Evolutionary conservation across 1,140 invertebrate genomes (phyloP).

Genomic region (Pachypeltis micranthus): DNA sequence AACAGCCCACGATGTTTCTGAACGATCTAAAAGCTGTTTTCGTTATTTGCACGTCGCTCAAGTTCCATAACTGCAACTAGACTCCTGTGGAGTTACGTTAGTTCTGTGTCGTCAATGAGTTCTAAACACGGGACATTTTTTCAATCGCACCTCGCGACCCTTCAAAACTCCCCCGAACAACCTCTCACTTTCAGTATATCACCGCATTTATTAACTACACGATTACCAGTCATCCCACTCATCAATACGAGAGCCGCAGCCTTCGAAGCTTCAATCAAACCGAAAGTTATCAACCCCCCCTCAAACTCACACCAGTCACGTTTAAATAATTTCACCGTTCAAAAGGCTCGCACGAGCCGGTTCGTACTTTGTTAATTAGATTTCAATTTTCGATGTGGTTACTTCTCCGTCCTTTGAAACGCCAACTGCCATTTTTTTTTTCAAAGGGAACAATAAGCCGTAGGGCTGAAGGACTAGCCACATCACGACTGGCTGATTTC

Average conservation of each 20-base stretch:
- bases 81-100: too few species aligned
- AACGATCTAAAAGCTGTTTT: too few species aligned
- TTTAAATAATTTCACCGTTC: constrained; percentile 2
- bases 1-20: too few species aligned
- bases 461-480: constrained; percentile 25
- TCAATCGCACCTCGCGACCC: background rate
- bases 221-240: background rate
- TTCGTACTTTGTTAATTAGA: background rate
- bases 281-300: too few species aligned
- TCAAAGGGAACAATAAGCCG: background rate
- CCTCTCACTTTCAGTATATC: background rate
- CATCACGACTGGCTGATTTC: too few species aligned
- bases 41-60: too few species aligned
- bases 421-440: background rate
- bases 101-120: too few species aligned
- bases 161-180: background rate
- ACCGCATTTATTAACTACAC: background rate
- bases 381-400: constrained; percentile 20
- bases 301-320: background rate
- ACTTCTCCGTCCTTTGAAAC: constrained; percentile 25
- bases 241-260: background rate
- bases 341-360: background rate
- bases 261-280: constrained; percentile 8
- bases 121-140: background rate
- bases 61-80: too few species aligned